Evolutionary conservation across 2,888 invertebrate genomes (phyloP), one percentile per base, ranked within the genome.

Genomic region (Lasioglossum villosulum): DNA sequence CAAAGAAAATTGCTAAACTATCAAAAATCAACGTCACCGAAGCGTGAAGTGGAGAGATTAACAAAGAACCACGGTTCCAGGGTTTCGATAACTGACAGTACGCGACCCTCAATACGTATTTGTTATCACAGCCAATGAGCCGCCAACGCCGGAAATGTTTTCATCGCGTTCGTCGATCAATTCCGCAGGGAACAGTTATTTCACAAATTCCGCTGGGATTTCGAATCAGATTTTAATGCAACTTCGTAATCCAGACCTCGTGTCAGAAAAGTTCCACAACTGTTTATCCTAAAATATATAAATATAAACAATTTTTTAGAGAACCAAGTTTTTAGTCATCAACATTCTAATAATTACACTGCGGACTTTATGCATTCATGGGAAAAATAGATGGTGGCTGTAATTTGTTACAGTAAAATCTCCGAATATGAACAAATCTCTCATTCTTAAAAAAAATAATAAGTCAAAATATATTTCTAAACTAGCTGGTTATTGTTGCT

Each of bases 71-170:
- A 34, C 66, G 30, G 34, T 23, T 34, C 37, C 66, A 34, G 66
- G 12, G 66, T 37, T 68, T 68, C 23, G 66, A 68, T 68, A 68
- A 68, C 66, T 68, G 66, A 68, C 34, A 68, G 34, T 8, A 23
- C 66, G 66, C 71, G 39, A 10, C 70, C 34, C 70, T 37, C 71
- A 14, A 48, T 72, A 42, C 71, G 39, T 71, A 68, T 68, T 76
- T 56, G 76, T 76, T 71, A 76, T 59, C 71, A 23, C n/a, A 42
- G 23, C n/a, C 81, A 45, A 39, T 56, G 71, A 39, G 37, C 59
- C 45, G 75, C 59, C 34, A 42, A 56, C 48, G n/a, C 63, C 34
- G 70, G 34, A 59, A 70, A 81, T 59, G 37, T 81, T 81, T 59
- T 48, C 56, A n/a, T 30, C 39, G 68, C 34, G 59, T 19, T 48